Base-by-base conservation (phyloP, 2,113 vertebrate genomes). In the Leucosticte australis region DNA sequence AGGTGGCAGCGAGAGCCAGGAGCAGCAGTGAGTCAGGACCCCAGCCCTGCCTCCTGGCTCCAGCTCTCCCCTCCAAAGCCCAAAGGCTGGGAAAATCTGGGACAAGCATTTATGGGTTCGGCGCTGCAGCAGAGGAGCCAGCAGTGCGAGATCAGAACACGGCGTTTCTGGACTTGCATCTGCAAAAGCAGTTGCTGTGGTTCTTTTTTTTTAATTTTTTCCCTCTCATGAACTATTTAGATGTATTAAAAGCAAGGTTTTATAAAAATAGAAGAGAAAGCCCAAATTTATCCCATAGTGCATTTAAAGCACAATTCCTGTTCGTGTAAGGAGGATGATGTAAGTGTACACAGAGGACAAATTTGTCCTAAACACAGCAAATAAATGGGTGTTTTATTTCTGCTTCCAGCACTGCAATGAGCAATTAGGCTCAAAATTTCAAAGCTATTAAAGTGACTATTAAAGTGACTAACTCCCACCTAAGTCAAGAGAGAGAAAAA, bases 111-210 rank as follows among this genome's bases (percentile, higher is more conserved):
- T 46, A 46, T 2, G 86, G 79, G 56, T 57, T 92, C 7, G 3
- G 57, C 1, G 4, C 69, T 83, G 93, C 87, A 87, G 93, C 71
- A 55, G 75, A 90, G 62, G 39, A 92, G 94, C 60, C 92, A 76
- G 91, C 83, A 35, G 56, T 1, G 19, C 7, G 24, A 52, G 56
- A 92, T 57, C 63, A 75, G 87, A 94, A 75, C 85, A 49, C 2
- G 0, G 56, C 2, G 22, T 33, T 88, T 80, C 7, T 46, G 42
- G 56, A 93, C 56, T 10, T 90, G 83, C 88, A 91, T 94, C 87
- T 95, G 93, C 86, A 89, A 97, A 95, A 96, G 95, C 77, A 87
- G 87, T 89, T 92, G 74, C 92, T 76, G 52, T 30, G 53, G 24
- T 28, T 71, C 17, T 49, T 35, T 17, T 31, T 30, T 31, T 57